Conservation (phyloP, 2,888 invertebrate genomes). For the Chydorus sphaericus region DNA sequence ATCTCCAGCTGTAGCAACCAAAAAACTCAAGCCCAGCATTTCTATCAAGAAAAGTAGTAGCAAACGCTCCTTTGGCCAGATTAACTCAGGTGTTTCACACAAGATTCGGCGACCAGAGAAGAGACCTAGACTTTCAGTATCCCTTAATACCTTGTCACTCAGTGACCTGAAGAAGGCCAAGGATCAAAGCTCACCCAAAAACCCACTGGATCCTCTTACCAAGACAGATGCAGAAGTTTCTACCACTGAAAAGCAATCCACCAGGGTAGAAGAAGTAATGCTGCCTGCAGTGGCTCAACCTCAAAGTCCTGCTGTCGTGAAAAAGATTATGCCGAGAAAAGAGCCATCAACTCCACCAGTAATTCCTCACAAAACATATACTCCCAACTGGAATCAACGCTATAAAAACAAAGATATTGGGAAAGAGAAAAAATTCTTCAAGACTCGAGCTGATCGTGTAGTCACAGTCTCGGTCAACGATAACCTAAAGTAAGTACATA, state of each 20-base stretch:
- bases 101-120: not conserved
- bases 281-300: not conserved
- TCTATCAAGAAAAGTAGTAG: too few relatives aligned
- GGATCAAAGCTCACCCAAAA: not conserved
- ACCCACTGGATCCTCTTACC: not conserved
- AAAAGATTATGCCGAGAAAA: not conserved
- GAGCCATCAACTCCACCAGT: not conserved
- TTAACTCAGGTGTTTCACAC: slow-evolving; percentile 3
- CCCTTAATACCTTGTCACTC: not conserved
- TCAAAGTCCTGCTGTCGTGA: not conserved
- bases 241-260: too few relatives aligned
- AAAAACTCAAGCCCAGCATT: too few relatives aligned
- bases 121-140: not conserved
- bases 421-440: not conserved
- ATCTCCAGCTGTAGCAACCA: too few relatives aligned
- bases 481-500: not conserved
- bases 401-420: not conserved
- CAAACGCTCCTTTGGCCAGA: not conserved
- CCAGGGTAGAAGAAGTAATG: not conserved
- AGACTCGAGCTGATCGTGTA: not conserved
- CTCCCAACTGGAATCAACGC: not conserved
- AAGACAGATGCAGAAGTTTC: not conserved
- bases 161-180: not conserved
- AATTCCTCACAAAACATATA: not conserved
- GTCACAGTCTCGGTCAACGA: slow-evolving; percentile 1